phyloP scores from a whole-genome alignment of 64 coral and sea anemone genomes.

The Actinia tenebrosa region DNA sequence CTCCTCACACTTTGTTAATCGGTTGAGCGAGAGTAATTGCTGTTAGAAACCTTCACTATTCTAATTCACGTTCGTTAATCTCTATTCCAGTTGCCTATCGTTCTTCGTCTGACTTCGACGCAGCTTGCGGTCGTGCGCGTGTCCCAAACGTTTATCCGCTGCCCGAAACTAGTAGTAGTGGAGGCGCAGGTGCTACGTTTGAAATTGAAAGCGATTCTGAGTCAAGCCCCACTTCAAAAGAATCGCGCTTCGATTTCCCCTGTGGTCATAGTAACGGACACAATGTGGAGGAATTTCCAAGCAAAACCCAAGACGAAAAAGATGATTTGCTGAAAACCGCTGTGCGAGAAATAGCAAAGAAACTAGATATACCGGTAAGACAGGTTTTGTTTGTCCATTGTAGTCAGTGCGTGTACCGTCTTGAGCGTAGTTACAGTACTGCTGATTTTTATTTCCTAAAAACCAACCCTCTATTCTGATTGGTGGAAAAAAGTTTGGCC shows the following conservation, averaged over 20 bases:
- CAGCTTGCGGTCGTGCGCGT: slow-evolving; percentile 87
- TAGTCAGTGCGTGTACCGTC: too few species aligned
- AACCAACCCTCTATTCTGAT: too few species aligned
- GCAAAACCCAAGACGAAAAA: slow-evolving; percentile 48
- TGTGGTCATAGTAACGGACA: neutral
- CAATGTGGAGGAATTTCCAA: slow-evolving; percentile 31
- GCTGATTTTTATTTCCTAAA: too few species aligned
- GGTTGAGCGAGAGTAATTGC: neutral
- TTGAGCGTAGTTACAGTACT: too few species aligned
- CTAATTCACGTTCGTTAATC: neutral
- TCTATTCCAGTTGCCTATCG: slow-evolving; percentile 20
- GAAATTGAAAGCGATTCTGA: slow-evolving; percentile 82
- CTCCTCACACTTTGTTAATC: neutral
- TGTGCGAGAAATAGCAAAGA: slow-evolving; percentile 76
- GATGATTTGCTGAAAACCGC: slow-evolving; percentile 77
- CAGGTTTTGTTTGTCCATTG: neutral
- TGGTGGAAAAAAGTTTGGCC: too few species aligned
- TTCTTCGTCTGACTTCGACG: slow-evolving; percentile 80
- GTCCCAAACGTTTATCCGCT: slow-evolving; percentile 43
- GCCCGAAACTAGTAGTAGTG: slow-evolving; percentile 25
- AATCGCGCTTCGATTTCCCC: slow-evolving; percentile 76
- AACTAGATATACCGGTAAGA: slow-evolving; percentile 79
- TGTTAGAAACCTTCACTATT: neutral
- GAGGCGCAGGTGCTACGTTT: slow-evolving; percentile 44
- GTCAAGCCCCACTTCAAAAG: slow-evolving; percentile 22